These are phyloP conservation scores for Ameiurus melas DNA, from an alignment of 2,113 vertebrate genomes.

Conservation along the genomic window DNA sequence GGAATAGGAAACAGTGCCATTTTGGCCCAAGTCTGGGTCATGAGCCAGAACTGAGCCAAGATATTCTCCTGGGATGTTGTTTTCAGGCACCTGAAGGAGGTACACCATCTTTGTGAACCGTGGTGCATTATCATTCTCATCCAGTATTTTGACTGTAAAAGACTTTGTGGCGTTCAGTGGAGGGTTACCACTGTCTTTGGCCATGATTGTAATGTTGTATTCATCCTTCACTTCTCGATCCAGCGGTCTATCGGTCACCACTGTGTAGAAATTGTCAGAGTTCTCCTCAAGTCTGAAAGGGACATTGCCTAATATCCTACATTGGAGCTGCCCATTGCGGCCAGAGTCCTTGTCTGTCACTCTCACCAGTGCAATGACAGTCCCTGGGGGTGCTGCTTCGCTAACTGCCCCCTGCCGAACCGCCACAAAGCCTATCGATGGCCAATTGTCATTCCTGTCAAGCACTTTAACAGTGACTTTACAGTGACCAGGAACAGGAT, in stretches of 20 bases:
- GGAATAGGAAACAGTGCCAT: conserved; percentile 95
- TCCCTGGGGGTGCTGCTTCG: conserved; percentile 92
- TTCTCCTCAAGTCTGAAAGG: conserved; percentile 97
- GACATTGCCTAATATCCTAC: conserved; percentile 86
- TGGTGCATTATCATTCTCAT: conserved; percentile 96
- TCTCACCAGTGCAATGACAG: conserved; percentile 93
- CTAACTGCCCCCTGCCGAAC: conserved; percentile 97
- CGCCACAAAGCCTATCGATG: conserved; percentile 92
- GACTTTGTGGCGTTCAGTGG: conserved; percentile 95
- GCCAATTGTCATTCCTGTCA: conserved; percentile 97
- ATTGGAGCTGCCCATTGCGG: conserved; percentile 94
- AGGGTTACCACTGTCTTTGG: conserved; percentile 91
- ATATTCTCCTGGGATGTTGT: conserved; percentile 97
- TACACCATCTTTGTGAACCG: conserved; percentile 93
- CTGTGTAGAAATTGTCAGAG: conserved; percentile 96
- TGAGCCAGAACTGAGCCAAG: conserved; percentile 93
- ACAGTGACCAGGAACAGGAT: conserved; percentile 97
- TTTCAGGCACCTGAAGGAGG: conserved; percentile 95
- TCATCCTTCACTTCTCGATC: conserved; percentile 93
- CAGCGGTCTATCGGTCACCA: conserved; percentile 91
- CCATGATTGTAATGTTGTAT: conserved; percentile 95
- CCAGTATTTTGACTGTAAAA: conserved; percentile 90
- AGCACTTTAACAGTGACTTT: conserved; percentile 95
- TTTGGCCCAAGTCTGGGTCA: conserved; percentile 93
- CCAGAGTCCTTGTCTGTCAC: conserved; percentile 95